Conservation (phyloP, 2,888 invertebrate species). For the Hanleya hanleyi region DNA sequence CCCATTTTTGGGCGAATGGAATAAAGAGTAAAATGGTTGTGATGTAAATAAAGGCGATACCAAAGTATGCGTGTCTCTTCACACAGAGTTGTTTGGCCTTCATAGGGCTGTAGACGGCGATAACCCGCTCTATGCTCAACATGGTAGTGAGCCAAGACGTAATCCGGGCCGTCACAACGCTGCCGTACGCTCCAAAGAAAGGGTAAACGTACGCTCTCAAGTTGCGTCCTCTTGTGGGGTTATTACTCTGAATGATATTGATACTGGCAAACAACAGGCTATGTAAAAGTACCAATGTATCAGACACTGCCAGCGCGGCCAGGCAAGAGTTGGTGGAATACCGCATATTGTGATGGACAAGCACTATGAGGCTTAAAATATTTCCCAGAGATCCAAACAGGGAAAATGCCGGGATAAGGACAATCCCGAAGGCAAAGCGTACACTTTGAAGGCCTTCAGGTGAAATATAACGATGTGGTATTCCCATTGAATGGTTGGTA, state of each 20-base stretch:
- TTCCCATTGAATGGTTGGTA: neutral
- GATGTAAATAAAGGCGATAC: slow-evolving; percentile 48
- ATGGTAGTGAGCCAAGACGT: slow-evolving; percentile 58
- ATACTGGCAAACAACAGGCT: slow-evolving; percentile 50
- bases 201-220: slow-evolving; percentile 50
- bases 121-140: slow-evolving; percentile 56
- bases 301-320: slow-evolving; percentile 57
- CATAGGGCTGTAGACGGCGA: slow-evolving; percentile 65
- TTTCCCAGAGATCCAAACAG: slow-evolving; percentile 58
- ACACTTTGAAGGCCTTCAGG: neutral
- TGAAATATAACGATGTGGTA: neutral
- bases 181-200: slow-evolving; percentile 54
- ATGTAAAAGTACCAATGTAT: slow-evolving; percentile 54
- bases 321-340: slow-evolving; percentile 56
- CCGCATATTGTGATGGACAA: slow-evolving; percentile 56
- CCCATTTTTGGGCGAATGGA: slow-evolving; percentile 57
- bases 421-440: slow-evolving; percentile 47
- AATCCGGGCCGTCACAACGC: slow-evolving; percentile 58
- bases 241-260: slow-evolving; percentile 43
- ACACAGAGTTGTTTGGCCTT: slow-evolving; percentile 55
- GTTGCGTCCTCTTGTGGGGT: slow-evolving; percentile 42
- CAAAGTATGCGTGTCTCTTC: slow-evolving; percentile 47
- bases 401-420: slow-evolving; percentile 51
- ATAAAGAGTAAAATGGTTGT: slow-evolving; percentile 54
- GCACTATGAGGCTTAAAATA: slow-evolving; percentile 52